These are phyloP conservation scores for Craterocephalus amniculus DNA, from an alignment of 2,797 vertebrate species.

Conservation along the genomic window DNA sequence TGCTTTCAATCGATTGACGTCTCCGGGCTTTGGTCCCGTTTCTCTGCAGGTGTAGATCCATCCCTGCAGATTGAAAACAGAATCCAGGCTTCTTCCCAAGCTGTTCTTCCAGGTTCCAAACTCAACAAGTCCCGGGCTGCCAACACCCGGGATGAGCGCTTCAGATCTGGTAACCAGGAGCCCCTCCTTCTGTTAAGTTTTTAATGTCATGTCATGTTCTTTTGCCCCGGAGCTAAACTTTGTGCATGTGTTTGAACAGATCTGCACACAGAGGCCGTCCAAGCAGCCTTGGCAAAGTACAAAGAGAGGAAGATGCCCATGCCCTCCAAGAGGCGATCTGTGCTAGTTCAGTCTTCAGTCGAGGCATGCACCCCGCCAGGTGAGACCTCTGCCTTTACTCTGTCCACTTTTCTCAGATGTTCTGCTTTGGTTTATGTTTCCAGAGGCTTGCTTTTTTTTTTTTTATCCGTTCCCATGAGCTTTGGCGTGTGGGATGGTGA, in stretches of 20 bases:
- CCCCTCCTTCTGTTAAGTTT: constrained; percentile 14
- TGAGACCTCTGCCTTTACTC: constrained; percentile 62
- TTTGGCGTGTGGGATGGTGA: constrained; percentile 44
- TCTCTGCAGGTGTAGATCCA: constrained; percentile 89
- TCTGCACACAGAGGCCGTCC: constrained; percentile 96
- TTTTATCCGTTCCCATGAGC: constrained; percentile 41
- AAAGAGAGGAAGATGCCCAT: constrained; percentile 98
- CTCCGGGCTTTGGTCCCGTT: constrained; percentile 18
- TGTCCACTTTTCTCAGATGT: not conserved
- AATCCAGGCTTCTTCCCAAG: constrained; percentile 83
- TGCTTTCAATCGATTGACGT: constrained; percentile 7
- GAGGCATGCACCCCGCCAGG: constrained; percentile 96
- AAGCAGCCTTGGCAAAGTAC: constrained; percentile 94
- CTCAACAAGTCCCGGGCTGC: constrained; percentile 87
- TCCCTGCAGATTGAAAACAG: constrained; percentile 90
- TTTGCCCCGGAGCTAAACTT: constrained; percentile 29
- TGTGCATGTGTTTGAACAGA: constrained; percentile 75
- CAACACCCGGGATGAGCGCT: constrained; percentile 93
- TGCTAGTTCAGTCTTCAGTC: constrained; percentile 90
- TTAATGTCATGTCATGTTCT: constrained; percentile 1
- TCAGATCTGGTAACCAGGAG: constrained; percentile 89
- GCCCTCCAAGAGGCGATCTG: constrained; percentile 95
- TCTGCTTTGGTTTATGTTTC: not conserved
- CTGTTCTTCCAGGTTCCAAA: constrained; percentile 75
- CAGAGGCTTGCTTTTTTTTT: constrained; percentile 25